Base-by-base conservation (phyloP, 2,888 invertebrate species). In the Artemia sinica region DNA sequence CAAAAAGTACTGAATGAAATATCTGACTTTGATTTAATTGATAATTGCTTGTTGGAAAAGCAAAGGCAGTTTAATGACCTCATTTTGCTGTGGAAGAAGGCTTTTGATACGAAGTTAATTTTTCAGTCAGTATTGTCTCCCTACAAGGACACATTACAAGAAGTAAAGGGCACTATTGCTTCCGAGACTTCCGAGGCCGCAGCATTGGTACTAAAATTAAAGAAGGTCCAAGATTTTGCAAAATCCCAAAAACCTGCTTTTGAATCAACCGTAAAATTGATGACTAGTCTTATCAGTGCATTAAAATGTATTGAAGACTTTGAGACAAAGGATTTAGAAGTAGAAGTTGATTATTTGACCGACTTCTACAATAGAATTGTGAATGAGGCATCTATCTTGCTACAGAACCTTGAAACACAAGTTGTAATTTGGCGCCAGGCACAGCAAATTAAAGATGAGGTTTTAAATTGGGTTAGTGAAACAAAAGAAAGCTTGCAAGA, bases 401-500 rank as follows among this genome's bases (percentile, higher is more conserved):
- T 86, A 41, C 89, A 91, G 77, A 85, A 85, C 69, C 83, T 88
- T 67, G 94, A 95, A 78, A 88, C 90, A 0, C 91, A 94, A 78
- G 82, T 87, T 0, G 86, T 89, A n/a, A 87, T 93, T 68, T 94
- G 93, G 92, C 87, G 90, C 74, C 91, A 93, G 77, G 87, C 95
- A 51, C 88, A 91, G 73, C 89, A 89, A 71, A 85, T 86, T 0
- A 90, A 89, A 76, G 86, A 87, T 72, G 90, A 90, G 76, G 80
- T 94, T 5, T 79, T 87, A 0, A 83, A 85, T 41, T 95, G 95
- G 95, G 76, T 93, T 8, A 84, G 84, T 71, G 87, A 89, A 75
- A 91, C 89, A 41, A 88, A 88, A 70, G 85, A 86, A 73, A 84
- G 84, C 51, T 80, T 95, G 7, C 84, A 85, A 66, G 85, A 86